Percentiles rank a stretch among this genome's conserved stretches.
Conservation (phyloP, 2,888 invertebrate species). For the Trissoscelio sp. region DNA sequence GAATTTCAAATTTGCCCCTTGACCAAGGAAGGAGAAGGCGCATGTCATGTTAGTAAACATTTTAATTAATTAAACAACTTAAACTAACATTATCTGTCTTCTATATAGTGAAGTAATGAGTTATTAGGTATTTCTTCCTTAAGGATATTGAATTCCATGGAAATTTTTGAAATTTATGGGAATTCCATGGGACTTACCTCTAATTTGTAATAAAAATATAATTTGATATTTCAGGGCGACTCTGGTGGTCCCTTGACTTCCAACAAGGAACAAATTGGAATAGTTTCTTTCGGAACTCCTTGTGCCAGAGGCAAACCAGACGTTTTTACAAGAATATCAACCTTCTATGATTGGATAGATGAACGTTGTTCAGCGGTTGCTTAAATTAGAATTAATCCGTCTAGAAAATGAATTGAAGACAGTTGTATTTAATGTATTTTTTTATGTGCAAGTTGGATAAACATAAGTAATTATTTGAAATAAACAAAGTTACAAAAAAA, state of each 20-base stretch:
- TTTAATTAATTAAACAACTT: neutral
- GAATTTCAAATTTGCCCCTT: constrained; percentile 76
- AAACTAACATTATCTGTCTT: neutral
- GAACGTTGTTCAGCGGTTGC: constrained; percentile 43
- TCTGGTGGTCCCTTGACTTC: constrained; percentile 73
- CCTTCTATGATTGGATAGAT: constrained; percentile 56
- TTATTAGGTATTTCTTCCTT: too few relatives aligned
- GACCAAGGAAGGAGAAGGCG: constrained; percentile 78
- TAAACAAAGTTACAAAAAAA: too few relatives aligned
- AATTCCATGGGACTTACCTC: too few relatives aligned
- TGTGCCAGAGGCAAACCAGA: constrained; percentile 64
- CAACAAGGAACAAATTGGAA: constrained; percentile 73
- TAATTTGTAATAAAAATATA: neutral
- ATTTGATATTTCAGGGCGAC: constrained; percentile 53
- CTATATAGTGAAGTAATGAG: too few relatives aligned
- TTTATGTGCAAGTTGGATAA: too few relatives aligned
- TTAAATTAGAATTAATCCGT: too few relatives aligned
- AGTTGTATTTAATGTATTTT: too few relatives aligned
- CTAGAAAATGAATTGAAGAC: too few relatives aligned
- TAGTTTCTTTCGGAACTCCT: constrained; percentile 73
- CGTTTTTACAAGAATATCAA: constrained; percentile 58
- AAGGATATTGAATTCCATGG: too few relatives aligned
- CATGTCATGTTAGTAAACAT: constrained; percentile 77
- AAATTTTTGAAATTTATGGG: too few relatives aligned
- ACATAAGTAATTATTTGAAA: too few relatives aligned